These are phyloP conservation scores for Gyrodactylus salaris DNA, from an alignment of 1,140 invertebrate species.

Conservation along the genomic window DNA sequence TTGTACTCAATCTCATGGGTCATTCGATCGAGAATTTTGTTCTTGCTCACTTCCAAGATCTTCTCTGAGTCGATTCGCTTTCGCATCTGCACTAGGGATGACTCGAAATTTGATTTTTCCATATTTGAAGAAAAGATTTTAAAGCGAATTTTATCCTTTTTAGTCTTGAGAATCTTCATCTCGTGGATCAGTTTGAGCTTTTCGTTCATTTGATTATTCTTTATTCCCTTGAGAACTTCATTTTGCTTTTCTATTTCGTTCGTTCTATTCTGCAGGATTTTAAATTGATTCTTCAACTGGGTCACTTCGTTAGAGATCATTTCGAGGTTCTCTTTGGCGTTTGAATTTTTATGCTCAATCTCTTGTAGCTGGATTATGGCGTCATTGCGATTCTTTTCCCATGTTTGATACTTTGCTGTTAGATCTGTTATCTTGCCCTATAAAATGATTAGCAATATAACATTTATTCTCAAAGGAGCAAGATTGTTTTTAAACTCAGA, in stretches of 20 bases:
- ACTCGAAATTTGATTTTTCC: background rate
- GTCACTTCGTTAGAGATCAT: background rate
- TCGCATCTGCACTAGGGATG: background rate
- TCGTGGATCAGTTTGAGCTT: background rate
- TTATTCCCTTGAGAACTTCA: background rate
- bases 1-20: background rate
- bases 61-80: background rate
- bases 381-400: background rate
- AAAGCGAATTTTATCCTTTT: background rate
- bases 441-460: too few relatives aligned
- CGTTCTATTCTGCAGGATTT: background rate
- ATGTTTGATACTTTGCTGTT: background rate
- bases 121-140: background rate
- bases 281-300: background rate
- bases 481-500: too few relatives aligned
- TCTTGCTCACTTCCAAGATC: background rate
- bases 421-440: too few relatives aligned
- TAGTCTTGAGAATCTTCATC: background rate
- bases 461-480: too few relatives aligned
- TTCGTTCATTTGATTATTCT: background rate
- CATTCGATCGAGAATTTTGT: background rate
- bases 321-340: background rate
- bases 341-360: background rate
- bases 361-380: background rate
- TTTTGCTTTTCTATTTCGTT: background rate